phyloP scores from a whole-genome alignment of 2,888 invertebrate species.

The Zhengitettix transpicula region DNA sequence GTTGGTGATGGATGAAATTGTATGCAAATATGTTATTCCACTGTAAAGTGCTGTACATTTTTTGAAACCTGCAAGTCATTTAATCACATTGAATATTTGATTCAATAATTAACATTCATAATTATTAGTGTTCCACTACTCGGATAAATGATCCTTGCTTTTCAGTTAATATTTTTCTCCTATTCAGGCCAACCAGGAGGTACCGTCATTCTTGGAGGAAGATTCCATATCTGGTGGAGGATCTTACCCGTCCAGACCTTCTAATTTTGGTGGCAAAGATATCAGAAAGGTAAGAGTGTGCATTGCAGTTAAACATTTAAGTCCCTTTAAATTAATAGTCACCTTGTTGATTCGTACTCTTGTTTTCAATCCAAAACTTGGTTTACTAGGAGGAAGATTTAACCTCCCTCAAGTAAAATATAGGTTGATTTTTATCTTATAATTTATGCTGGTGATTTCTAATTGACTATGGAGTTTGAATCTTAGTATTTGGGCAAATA shows the following conservation, averaged over 20 bases:
- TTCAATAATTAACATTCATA: not conserved
- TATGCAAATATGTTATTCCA: too few relatives aligned
- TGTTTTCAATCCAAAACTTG: too few relatives aligned
- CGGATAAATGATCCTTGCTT: not conserved
- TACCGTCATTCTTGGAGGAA: constrained; percentile 59
- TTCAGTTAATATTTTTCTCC: constrained; percentile 4
- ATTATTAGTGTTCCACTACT: not conserved
- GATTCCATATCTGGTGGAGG: constrained; percentile 26
- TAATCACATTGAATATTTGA: not conserved
- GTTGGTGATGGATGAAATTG: not conserved
- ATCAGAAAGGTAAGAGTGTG: constrained; percentile 39
- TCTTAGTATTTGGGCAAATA: too few relatives aligned
- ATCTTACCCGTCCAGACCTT: constrained; percentile 22
- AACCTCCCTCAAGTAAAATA: too few relatives aligned
- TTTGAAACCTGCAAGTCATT: not conserved
- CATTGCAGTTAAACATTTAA: too few relatives aligned
- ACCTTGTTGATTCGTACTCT: too few relatives aligned
- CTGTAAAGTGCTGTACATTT: too few relatives aligned
- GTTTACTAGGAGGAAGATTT: too few relatives aligned
- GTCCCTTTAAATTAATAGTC: too few relatives aligned
- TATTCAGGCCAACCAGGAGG: constrained; percentile 49
- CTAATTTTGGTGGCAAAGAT: constrained; percentile 53
- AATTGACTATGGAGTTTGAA: too few relatives aligned
- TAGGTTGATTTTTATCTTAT: too few relatives aligned
- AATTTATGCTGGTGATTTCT: too few relatives aligned